Conservation (phyloP, 1,140 invertebrate species). For the Pseudoatta argentina region DNA sequence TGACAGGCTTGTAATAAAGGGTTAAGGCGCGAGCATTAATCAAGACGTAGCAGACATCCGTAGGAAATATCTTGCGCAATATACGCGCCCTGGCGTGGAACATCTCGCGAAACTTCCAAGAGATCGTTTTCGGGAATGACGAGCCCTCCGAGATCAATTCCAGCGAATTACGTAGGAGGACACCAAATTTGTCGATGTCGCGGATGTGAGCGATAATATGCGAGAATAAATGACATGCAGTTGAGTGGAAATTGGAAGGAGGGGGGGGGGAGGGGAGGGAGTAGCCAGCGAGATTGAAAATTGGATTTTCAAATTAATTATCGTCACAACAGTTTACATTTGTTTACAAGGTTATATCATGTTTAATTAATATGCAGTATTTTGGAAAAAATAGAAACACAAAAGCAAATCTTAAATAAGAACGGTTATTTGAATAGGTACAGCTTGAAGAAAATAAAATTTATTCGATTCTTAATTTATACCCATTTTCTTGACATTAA, state of each 20-base stretch:
- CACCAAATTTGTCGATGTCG: conserved; percentile 30
- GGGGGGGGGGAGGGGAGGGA: neutral
- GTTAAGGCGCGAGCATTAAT: conserved; percentile 55
- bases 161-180: neutral
- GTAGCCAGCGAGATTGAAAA: neutral
- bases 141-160: conserved; percentile 27
- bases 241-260: neutral
- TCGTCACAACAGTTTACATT: neutral
- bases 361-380: neutral
- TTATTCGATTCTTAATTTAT: neutral
- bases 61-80: conserved; percentile 49
- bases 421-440: neutral
- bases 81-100: conserved; percentile 19
- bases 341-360: neutral
- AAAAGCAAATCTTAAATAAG: neutral
- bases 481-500: neutral
- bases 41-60: conserved; percentile 53
- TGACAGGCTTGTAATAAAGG: conserved; percentile 59
- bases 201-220: neutral
- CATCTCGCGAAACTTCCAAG: conserved; percentile 38
- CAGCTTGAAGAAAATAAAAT: neutral
- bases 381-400: neutral
- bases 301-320: neutral
- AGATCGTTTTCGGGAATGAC: conserved; percentile 32
- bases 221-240: neutral